Evolutionary conservation across 2,113 vertebrate genomes (phyloP).

Genomic region (Paraplagusia blochii): DNA sequence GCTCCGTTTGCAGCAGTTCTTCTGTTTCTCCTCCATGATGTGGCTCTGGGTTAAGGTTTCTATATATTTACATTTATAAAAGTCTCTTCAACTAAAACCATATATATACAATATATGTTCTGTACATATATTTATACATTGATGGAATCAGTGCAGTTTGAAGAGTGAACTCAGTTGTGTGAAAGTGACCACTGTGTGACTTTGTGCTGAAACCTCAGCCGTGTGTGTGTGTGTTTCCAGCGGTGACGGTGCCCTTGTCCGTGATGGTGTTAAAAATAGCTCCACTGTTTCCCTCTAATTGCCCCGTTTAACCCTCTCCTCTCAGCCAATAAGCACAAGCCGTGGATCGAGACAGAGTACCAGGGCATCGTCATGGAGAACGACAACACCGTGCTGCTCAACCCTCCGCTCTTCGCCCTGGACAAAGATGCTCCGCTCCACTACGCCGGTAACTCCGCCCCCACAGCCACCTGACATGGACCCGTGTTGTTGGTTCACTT

Average conservation of each 20-base stretch:
- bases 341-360: slow-evolving; percentile 98
- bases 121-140: too few species aligned
- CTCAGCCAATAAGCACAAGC: slow-evolving; percentile 98
- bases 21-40: too few species aligned
- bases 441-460: slow-evolving; percentile 84
- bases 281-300: slow-evolving; percentile 59
- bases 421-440: slow-evolving; percentile 96
- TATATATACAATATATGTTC: too few species aligned
- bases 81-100: too few species aligned
- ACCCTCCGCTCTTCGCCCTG: slow-evolving; percentile 93
- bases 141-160: too few species aligned
- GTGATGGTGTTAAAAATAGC: slow-evolving; percentile 58
- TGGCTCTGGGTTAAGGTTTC: too few species aligned
- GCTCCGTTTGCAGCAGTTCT: too few species aligned
- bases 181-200: slow-evolving; percentile 29
- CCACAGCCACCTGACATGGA: neutral
- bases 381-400: slow-evolving; percentile 95
- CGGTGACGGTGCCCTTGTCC: slow-evolving; percentile 30
- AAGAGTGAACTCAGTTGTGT: neutral
- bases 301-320: slow-evolving; percentile 62
- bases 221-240: slow-evolving; percentile 21
- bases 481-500: too few species aligned
- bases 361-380: slow-evolving; percentile 99
- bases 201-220: slow-evolving; percentile 29
- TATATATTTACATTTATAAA: too few species aligned